Percentiles rank a stretch among this genome's conserved stretches.
Conservation (phyloP, 1,140 invertebrate species). For the Anagrus nilaparvatae region DNA sequence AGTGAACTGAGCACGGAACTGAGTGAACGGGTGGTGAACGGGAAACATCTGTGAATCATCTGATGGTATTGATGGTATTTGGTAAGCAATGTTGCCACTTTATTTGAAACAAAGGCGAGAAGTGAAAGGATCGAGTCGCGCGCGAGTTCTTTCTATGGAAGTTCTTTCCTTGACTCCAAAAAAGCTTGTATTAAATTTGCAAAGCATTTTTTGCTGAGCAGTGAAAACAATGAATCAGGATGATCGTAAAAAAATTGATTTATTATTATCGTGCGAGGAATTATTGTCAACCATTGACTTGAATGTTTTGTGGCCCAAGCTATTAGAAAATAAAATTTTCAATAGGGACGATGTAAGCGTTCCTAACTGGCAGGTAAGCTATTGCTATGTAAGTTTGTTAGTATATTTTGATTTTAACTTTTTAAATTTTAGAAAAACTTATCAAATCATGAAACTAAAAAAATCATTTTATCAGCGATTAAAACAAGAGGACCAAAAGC, state of each 20-base stretch:
- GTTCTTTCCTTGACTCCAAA: constrained; percentile 3
- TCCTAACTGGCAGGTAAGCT: constrained; percentile 24
- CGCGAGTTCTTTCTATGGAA: background rate
- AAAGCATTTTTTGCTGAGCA: background rate
- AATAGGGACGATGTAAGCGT: constrained; percentile 27
- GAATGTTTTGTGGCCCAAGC: constrained; percentile 22
- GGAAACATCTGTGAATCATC: background rate
- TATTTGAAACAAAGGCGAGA: background rate
- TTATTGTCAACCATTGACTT: constrained; percentile 22
- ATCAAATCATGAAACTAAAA: constrained; percentile 10
- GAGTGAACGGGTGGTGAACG: no score
- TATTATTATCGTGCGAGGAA: constrained; percentile 13
- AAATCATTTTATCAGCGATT: constrained; percentile 23
- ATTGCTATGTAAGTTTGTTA: background rate
- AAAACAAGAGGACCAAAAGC: constrained; percentile 31
- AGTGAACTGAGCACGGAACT: no score
- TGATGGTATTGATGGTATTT: constrained; percentile 4
- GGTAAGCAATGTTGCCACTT: constrained; percentile 5
- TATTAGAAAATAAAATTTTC: constrained; percentile 26
- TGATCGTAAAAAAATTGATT: constrained; percentile 23
- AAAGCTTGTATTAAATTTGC: background rate
- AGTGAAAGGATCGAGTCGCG: background rate
- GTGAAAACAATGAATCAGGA: constrained; percentile 19
- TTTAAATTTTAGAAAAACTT: constrained; percentile 19
- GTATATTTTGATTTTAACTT: background rate